Percentiles rank a stretch among this genome's conserved stretches.
Conservation (phyloP, 1,140 invertebrate species). For the Hestina assimilis region DNA sequence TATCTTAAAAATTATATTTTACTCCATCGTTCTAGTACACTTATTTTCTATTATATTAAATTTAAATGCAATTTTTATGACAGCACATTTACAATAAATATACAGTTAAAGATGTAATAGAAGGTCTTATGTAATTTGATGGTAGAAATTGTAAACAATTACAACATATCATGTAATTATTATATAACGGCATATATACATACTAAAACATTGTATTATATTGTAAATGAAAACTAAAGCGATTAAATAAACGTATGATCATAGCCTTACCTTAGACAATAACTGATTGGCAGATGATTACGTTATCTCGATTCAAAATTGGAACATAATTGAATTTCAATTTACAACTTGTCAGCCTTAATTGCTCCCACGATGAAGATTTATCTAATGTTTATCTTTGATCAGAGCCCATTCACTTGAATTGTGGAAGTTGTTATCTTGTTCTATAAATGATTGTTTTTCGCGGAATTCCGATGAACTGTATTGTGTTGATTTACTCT, state of each 20-base stretch:
- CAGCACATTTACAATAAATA: too few relatives aligned
- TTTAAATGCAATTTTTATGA: too few relatives aligned
- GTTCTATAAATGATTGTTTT: constrained; percentile 4
- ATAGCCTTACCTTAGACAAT: neutral
- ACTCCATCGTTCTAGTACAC: too few relatives aligned
- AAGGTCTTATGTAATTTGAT: too few relatives aligned
- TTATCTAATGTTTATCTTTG: constrained; percentile 23
- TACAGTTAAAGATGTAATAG: too few relatives aligned
- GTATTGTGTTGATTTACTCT: neutral
- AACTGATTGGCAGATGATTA: constrained; percentile 26
- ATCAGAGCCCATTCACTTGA: constrained; percentile 11
- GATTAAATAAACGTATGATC: too few relatives aligned
- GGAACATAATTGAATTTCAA: constrained; percentile 29
- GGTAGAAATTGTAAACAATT: too few relatives aligned
- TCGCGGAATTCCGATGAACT: neutral
- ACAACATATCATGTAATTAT: too few relatives aligned
- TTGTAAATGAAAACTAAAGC: neutral
- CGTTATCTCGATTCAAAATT: constrained; percentile 23
- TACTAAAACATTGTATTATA: too few relatives aligned
- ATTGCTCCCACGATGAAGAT: constrained; percentile 23
- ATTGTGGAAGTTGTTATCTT: constrained; percentile 12
- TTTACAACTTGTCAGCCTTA: constrained; percentile 21
- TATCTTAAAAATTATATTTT: too few relatives aligned
- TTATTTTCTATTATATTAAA: too few relatives aligned
- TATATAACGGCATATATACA: too few relatives aligned